Percentiles rank a stretch among this genome's conserved stretches.
phyloP scores from a whole-genome alignment of 2,888 invertebrate genomes.

The Eueremaeus valkanovi region DNA sequence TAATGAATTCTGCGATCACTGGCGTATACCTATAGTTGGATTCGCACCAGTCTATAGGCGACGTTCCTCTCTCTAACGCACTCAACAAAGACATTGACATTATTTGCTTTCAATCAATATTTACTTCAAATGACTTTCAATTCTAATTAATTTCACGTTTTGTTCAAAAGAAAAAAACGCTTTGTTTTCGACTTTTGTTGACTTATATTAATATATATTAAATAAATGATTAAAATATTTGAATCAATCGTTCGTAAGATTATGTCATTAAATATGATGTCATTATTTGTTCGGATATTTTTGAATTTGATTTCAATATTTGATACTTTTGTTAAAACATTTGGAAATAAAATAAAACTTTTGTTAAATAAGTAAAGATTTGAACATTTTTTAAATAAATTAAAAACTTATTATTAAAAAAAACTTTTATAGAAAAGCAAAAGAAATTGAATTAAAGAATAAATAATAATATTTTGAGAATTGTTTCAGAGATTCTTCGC shows the following conservation, averaged over 20 bases:
- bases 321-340: not conserved
- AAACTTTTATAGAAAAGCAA: not conserved
- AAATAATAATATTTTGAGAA: not conserved
- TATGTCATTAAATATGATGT: no score
- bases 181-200: not conserved
- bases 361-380: no score
- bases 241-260: no score
- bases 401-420: no score
- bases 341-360: not conserved
- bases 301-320: not conserved
- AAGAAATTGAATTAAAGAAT: not conserved
- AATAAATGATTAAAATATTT: not conserved
- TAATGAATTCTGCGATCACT: slow-evolving; percentile 46
- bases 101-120: not conserved
- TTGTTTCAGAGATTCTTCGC: no score
- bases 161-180: not conserved
- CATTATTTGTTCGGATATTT: not conserved
- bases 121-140: not conserved
- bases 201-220: no score
- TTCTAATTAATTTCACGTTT: not conserved
- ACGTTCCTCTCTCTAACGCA: slow-evolving; percentile 42
- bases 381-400: not conserved
- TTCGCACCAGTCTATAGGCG: slow-evolving; percentile 47
- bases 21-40: slow-evolving; percentile 48
- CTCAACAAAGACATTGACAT: slow-evolving; percentile 27